phyloP scores from a whole-genome alignment of 2,113 vertebrate genomes.

The Vidua macroura region DNA sequence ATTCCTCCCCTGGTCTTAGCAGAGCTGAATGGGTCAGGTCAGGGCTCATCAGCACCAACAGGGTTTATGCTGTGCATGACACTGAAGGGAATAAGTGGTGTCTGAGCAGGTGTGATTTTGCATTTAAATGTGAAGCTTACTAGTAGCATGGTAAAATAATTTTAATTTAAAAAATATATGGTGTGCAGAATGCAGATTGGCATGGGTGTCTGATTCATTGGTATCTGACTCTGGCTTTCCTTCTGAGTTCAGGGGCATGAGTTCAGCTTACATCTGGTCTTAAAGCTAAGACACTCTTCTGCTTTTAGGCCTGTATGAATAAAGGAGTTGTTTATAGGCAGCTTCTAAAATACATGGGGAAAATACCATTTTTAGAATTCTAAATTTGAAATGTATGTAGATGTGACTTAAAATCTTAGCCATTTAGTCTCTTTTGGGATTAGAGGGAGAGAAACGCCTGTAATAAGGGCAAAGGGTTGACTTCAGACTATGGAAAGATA shows the following conservation, averaged over 20 bases:
- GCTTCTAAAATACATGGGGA: neutral
- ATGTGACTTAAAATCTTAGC: neutral
- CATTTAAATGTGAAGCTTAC: neutral
- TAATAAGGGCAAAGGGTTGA: neutral
- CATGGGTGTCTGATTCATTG: neutral
- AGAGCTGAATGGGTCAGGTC: neutral
- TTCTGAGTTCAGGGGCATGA: neutral
- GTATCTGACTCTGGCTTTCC: slow-evolving; percentile 26
- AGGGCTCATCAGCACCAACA: neutral
- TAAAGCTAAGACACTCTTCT: neutral
- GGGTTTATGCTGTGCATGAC: neutral
- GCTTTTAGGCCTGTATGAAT: neutral
- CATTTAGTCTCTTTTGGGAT: neutral
- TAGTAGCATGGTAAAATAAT: neutral
- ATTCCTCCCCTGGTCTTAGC: neutral
- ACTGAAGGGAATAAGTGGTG: neutral
- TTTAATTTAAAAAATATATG: neutral
- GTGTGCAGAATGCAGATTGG: neutral
- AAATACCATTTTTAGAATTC: neutral
- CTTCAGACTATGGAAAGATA: neutral
- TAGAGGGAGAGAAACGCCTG: neutral
- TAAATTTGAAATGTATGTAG: neutral
- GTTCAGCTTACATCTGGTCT: neutral
- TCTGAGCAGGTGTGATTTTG: neutral
- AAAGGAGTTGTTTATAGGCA: slow-evolving; percentile 3